Conservation (phyloP, 1,140 invertebrate species). For the Caenorhabditis tropicalis region DNA sequence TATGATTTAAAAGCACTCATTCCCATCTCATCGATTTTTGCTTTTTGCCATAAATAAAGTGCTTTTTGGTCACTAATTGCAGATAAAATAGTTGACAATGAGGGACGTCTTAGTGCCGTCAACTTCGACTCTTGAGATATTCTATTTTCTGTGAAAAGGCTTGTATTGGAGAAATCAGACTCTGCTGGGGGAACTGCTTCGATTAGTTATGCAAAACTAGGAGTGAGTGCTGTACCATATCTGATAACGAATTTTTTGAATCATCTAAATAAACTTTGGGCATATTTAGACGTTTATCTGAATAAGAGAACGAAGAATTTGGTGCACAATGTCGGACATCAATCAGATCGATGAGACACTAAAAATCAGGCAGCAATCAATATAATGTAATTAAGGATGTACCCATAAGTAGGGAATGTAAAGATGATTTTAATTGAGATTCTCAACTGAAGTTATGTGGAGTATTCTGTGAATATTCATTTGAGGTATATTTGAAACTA, state of each 20-base stretch:
- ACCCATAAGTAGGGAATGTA: too few relatives aligned
- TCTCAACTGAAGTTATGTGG: neutral
- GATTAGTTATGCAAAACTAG: neutral
- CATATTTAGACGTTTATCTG: too few relatives aligned
- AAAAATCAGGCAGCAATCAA: too few relatives aligned
- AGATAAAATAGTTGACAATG: neutral
- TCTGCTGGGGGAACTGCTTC: neutral
- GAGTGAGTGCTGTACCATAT: neutral
- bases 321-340: too few relatives aligned
- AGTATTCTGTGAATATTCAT: slow-evolving; percentile 32
- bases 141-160: neutral
- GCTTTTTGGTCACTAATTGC: slow-evolving; percentile 23
- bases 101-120: neutral
- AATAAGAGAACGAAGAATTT: too few relatives aligned
- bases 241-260: neutral
- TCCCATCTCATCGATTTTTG: slow-evolving; percentile 16
- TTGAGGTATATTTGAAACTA: neutral
- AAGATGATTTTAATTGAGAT: neutral
- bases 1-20: neutral
- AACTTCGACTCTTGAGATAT: neutral
- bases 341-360: too few relatives aligned
- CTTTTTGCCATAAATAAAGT: slow-evolving; percentile 7
- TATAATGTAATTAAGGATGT: too few relatives aligned
- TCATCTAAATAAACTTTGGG: too few relatives aligned
- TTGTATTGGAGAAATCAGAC: neutral